Evolutionary conservation across 37 sponge, comb jelly and placozoan species (phyloP).

Genomic region (Mnemiopsis leidyi): DNA sequence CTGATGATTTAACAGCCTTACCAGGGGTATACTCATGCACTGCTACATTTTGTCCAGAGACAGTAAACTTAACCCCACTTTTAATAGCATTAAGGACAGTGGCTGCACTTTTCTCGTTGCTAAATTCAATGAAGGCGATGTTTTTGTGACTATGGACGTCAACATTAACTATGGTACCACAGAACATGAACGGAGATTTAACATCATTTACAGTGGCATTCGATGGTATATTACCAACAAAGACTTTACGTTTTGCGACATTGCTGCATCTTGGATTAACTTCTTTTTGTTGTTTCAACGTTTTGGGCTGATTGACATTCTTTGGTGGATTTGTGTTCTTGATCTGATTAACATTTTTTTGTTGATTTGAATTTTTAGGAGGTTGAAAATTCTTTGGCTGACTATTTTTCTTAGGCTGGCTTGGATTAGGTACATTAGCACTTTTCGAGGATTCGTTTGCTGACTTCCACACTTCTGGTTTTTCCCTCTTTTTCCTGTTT

Average conservation of each 20-base stretch:
- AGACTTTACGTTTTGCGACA: neutral
- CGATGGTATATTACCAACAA: slow-evolving; percentile 5
- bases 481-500: neutral
- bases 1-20: neutral
- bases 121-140: slow-evolving; percentile 36
- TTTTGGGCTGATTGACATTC: neutral
- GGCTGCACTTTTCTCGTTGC: neutral
- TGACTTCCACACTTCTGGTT: neutral
- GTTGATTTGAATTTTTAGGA: neutral
- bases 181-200: neutral
- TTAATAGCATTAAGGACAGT: neutral
- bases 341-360: neutral
- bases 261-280: neutral
- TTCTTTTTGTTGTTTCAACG: neutral
- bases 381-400: neutral
- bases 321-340: neutral
- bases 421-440: neutral
- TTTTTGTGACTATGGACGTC: neutral
- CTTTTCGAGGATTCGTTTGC: neutral
- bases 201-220: neutral
- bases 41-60: neutral
- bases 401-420: too few relatives aligned
- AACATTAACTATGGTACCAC: slow-evolving; percentile 1
- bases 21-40: slow-evolving; percentile 2
- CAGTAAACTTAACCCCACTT: neutral